Evolutionary conservation across 2,797 vertebrate species (phyloP).

Genomic region (Prunella strophiata): DNA sequence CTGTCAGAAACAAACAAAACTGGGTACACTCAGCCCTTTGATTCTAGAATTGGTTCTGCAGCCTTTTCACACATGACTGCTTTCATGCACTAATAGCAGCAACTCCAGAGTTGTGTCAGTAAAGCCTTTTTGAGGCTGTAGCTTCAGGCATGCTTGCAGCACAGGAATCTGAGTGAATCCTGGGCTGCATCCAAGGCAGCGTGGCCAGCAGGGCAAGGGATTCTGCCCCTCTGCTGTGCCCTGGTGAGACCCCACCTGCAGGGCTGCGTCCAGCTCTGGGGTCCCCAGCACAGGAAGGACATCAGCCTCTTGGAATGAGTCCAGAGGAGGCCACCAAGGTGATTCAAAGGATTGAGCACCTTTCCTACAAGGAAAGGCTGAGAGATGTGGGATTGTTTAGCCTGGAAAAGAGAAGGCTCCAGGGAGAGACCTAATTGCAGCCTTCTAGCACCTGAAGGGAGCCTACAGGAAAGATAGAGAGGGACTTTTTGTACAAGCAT

Average conservation of each 20-base stretch:
- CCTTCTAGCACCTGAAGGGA: background rate
- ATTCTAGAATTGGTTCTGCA: background rate
- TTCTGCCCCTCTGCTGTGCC: background rate
- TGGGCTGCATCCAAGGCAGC: background rate
- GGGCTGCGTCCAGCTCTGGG: background rate
- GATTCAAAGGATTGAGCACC: background rate
- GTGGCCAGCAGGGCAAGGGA: background rate
- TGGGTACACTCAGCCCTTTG: background rate
- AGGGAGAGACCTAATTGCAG: background rate
- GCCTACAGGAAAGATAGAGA: background rate
- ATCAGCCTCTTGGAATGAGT: background rate
- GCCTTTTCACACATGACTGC: background rate
- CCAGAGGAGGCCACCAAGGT: background rate
- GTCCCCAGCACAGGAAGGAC: background rate
- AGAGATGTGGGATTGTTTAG: background rate
- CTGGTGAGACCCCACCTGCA: background rate
- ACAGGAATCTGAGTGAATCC: accelerated
- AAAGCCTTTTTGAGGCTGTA: background rate
- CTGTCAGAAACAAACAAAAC: background rate
- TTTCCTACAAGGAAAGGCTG: background rate
- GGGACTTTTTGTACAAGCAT: background rate
- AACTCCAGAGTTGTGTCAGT: background rate
- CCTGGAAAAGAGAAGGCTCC: background rate
- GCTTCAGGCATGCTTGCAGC: background rate
- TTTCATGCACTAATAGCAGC: background rate